phyloP scores from a whole-genome alignment of 1,140 invertebrate genomes.

The Zaprionus tsacasi region DNA sequence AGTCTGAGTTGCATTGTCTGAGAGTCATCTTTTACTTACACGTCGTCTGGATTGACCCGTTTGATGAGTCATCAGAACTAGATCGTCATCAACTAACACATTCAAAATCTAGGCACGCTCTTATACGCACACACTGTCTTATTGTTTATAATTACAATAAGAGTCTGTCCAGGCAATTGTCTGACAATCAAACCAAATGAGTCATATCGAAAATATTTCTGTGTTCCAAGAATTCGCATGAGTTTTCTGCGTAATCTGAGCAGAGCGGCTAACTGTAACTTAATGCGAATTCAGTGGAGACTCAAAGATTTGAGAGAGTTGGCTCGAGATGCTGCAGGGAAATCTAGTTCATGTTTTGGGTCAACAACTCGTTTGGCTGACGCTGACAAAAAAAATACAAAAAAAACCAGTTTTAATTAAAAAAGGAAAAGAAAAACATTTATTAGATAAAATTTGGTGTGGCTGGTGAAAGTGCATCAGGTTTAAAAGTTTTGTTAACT shows the following conservation, averaged over 20 bases:
- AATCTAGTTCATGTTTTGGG: constrained; percentile 78
- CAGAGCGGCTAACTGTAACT: constrained; percentile 48
- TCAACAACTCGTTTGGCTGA: constrained; percentile 50
- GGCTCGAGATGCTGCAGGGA: constrained; percentile 55
- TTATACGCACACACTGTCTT: constrained; percentile 5
- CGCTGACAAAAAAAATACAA: constrained; percentile 9
- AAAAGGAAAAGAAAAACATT: constrained; percentile 58
- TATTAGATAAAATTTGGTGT: constrained; percentile 54
- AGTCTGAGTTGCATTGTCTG: neutral
- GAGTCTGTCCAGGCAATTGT: constrained; percentile 27
- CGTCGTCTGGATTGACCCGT: constrained; percentile 25
- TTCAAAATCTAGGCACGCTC: constrained; percentile 25
- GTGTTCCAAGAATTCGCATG: constrained; percentile 68
- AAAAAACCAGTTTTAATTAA: constrained; percentile 77
- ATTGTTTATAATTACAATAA: constrained; percentile 54
- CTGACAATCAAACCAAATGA: constrained; percentile 55
- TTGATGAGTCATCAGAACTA: constrained; percentile 43
- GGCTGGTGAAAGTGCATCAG: constrained; percentile 65
- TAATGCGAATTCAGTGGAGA: constrained; percentile 55
- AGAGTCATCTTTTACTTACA: neutral
- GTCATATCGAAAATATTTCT: constrained; percentile 51
- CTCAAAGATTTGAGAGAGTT: constrained; percentile 18
- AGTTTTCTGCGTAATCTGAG: constrained; percentile 66
- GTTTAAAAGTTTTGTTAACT: constrained; percentile 34
- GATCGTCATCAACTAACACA: constrained; percentile 13